Conservation (phyloP, 2,113 vertebrate genomes). For the Malurus cyaneus region DNA sequence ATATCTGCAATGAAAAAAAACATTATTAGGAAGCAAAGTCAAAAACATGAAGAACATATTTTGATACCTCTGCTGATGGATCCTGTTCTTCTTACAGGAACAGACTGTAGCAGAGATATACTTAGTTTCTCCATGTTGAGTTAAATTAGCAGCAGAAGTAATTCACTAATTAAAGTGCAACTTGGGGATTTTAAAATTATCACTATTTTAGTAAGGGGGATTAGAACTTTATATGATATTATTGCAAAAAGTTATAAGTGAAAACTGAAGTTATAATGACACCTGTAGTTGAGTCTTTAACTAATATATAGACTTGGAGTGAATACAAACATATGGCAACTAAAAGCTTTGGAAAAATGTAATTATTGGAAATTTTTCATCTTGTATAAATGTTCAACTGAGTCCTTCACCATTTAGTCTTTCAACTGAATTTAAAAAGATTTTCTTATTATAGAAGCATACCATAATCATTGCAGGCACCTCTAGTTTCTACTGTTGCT, state of each 20-base stretch:
- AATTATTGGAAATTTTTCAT: not conserved
- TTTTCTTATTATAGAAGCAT: constrained; percentile 6
- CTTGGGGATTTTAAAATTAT: not conserved
- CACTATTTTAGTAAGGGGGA: not conserved
- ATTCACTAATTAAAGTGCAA: not conserved
- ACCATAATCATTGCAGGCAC: not conserved
- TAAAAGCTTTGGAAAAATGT: not conserved
- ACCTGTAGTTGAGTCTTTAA: not conserved
- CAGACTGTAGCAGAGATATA: not conserved
- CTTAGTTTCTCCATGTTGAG: not conserved
- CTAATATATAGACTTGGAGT: not conserved
- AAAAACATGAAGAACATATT: not conserved
- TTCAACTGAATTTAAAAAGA: not conserved
- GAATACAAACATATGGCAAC: not conserved
- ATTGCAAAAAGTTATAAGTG: not conserved
- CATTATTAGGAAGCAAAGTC: not conserved
- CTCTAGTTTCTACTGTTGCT: not conserved
- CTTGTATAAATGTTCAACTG: not conserved
- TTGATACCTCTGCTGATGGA: not conserved
- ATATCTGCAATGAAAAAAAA: not conserved
- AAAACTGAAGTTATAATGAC: not conserved
- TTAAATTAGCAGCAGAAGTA: not conserved
- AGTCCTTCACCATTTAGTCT: not conserved
- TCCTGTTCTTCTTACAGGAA: not conserved
- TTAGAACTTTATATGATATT: not conserved